phyloP scores from a whole-genome alignment of 1,140 invertebrate species.

The Pantala flavescens region DNA sequence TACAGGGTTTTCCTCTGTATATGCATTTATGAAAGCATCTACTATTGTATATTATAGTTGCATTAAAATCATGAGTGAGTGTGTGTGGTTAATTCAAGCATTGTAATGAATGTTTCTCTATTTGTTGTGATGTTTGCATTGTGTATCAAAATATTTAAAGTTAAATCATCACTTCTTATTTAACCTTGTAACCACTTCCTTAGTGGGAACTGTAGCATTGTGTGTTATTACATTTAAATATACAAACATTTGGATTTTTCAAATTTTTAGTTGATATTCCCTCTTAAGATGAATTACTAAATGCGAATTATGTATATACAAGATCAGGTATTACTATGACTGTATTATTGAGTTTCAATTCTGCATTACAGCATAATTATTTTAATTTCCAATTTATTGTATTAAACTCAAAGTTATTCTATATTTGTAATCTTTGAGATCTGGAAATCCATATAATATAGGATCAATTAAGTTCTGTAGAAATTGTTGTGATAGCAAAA shows the following conservation, averaged over 20 bases:
- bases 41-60: neutral
- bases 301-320: too few species aligned
- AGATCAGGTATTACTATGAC: too few species aligned
- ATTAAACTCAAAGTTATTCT: too few species aligned
- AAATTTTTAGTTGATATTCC: too few species aligned
- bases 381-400: too few species aligned
- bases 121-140: conserved; percentile 7
- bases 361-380: too few species aligned
- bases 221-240: neutral
- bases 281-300: too few species aligned
- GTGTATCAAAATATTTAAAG: conserved; percentile 8
- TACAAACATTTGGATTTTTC: neutral
- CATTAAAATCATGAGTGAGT: neutral
- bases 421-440: too few species aligned
- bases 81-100: neutral
- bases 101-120: neutral
- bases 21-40: neutral
- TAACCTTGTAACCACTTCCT: neutral
- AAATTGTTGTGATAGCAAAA: too few species aligned
- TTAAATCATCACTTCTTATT: neutral
- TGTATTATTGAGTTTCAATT: too few species aligned
- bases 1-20: neutral
- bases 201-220: neutral
- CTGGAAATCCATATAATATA: too few species aligned
- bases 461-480: too few species aligned